Percentiles rank a stretch among this genome's conserved stretches.
Conservation (phyloP, 2,113 vertebrate genomes). For the Uria aalge region DNA sequence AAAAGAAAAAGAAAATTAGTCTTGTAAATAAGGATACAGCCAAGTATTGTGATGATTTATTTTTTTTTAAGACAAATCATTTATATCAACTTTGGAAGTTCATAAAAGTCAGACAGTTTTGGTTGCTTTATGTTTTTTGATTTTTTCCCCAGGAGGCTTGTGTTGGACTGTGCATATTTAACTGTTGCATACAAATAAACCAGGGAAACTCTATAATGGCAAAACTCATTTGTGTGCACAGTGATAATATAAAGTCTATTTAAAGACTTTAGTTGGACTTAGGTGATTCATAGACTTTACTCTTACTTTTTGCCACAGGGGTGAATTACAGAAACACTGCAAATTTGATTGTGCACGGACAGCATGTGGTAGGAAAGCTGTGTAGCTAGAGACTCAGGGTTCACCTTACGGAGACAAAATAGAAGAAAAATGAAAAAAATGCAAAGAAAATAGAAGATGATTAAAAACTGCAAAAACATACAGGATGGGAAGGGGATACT, state of each 20-base stretch:
- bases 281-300: neutral
- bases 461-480: neutral
- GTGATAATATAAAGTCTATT: neutral
- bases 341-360: neutral
- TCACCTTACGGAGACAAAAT: neutral
- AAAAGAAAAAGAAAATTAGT: neutral
- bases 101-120: neutral
- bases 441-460: neutral
- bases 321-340: neutral
- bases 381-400: neutral
- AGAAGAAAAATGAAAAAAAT: neutral
- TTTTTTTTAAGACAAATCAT: neutral
- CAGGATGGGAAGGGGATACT: neutral
- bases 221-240: neutral
- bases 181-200: neutral
- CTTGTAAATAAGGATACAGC: neutral
- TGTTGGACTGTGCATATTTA: neutral
- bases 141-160: rapidly evolving
- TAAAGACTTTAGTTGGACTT: neutral
- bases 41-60: neutral
- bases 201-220: neutral
- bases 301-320: neutral
- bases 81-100: neutral
- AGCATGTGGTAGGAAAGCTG: neutral
- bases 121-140: neutral